Evolutionary conservation across 2,113 vertebrate genomes (phyloP).

Genomic region (Pungitius pungitius): DNA sequence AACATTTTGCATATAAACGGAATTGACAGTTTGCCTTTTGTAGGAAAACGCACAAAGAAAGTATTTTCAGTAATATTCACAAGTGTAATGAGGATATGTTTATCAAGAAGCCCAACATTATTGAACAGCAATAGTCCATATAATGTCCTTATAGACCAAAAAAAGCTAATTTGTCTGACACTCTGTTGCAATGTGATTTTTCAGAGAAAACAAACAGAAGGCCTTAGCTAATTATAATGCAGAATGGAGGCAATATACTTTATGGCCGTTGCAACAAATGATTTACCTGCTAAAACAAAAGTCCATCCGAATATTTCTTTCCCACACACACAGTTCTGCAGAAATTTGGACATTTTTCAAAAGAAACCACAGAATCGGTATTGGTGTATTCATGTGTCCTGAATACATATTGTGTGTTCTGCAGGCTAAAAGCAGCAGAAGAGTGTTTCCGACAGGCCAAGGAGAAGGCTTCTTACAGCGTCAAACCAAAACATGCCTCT

Average conservation of each 20-base stretch:
- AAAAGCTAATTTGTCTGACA: background rate
- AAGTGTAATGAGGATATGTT: background rate
- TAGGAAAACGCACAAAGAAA: no score
- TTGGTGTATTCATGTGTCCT: background rate
- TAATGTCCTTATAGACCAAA: background rate
- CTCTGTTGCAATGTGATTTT: no score
- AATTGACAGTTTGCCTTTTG: no score
- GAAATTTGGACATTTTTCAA: background rate
- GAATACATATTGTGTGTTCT: conserved; percentile 11
- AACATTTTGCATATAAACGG: no score
- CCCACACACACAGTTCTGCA: background rate
- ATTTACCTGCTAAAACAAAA: background rate
- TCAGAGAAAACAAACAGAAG: background rate
- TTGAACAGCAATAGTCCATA: background rate
- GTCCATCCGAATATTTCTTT: background rate
- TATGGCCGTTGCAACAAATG: background rate
- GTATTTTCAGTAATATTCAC: background rate
- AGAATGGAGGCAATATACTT: background rate
- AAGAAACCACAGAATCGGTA: background rate
- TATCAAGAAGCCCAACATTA: background rate
- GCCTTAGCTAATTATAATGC: background rate
- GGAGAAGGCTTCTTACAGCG: conserved; percentile 92
- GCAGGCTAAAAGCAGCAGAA: conserved; percentile 92
- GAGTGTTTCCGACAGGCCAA: conserved; percentile 93
- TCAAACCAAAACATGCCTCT: conserved; percentile 94